A percentile compares a stretch with the other conserved stretches of the same genome.
Conservation (phyloP, 2,113 vertebrate species). For the Gavialis gangeticus region DNA sequence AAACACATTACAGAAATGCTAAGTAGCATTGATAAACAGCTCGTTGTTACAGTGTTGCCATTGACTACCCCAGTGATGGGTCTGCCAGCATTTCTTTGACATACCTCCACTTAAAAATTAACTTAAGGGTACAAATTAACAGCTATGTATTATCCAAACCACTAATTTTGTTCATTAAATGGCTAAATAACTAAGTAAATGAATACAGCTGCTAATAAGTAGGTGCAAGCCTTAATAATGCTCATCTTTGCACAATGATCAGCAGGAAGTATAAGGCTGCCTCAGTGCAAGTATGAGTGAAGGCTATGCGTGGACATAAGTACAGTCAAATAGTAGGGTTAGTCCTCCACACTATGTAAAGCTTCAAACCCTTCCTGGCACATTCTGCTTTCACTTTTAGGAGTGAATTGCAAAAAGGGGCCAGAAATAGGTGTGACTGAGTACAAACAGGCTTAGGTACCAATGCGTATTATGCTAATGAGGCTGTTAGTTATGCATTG, state of each 20-base stretch:
- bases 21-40: slow-evolving; percentile 68
- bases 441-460: not conserved
- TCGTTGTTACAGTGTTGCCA: slow-evolving; percentile 50
- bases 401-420: not conserved
- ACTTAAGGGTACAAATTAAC: slow-evolving; percentile 49
- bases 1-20: slow-evolving; percentile 52
- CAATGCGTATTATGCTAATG: not conserved
- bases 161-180: slow-evolving; percentile 49
- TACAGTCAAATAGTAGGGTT: not conserved
- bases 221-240: slow-evolving; percentile 29
- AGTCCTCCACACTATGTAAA: not conserved
- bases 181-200: slow-evolving; percentile 8
- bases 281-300: slow-evolving; percentile 3
- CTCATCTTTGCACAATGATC: not conserved
- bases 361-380: not conserved
- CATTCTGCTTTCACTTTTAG: not conserved
- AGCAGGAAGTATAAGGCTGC: not conserved
- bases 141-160: not conserved
- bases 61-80: slow-evolving; percentile 23
- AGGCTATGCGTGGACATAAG: not conserved
- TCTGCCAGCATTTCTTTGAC: slow-evolving; percentile 49
- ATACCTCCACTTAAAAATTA: slow-evolving; percentile 47
- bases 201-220: slow-evolving; percentile 36
- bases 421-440: not conserved
- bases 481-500: not conserved